Evolutionary conservation across 2,888 invertebrate genomes (phyloP).

Genomic region (Caenorhabditis sinica): DNA sequence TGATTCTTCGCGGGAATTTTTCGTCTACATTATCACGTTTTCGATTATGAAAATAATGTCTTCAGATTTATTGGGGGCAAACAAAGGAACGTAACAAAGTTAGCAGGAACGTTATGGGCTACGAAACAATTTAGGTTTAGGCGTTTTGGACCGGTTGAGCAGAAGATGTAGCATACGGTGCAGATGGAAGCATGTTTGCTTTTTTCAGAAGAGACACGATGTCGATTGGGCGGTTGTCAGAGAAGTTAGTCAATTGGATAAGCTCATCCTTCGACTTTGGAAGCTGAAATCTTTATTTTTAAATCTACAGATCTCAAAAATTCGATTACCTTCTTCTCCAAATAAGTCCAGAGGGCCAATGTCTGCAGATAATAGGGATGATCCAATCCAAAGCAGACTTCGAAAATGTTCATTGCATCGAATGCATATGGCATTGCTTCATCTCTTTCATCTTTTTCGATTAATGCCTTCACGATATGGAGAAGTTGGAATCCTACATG

Average conservation of each 20-base stretch:
- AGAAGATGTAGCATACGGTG: conserved; percentile 27
- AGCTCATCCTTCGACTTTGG: conserved; percentile 80
- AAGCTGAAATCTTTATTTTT: conserved; percentile 60
- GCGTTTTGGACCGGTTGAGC: conserved; percentile 27
- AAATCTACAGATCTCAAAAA: no score
- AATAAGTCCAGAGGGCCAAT: conserved; percentile 82
- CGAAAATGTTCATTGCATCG: conserved; percentile 83
- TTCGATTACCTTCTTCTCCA: conserved; percentile 76
- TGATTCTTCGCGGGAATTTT: neutral
- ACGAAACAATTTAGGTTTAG: neutral
- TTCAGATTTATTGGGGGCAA: neutral
- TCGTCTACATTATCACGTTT: conserved; percentile 8
- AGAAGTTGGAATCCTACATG: conserved; percentile 82
- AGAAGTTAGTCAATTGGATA: conserved; percentile 76
- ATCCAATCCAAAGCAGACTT: conserved; percentile 82
- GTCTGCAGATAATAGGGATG: conserved; percentile 83
- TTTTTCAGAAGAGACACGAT: conserved; percentile 71
- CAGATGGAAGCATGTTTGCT: conserved; percentile 70
- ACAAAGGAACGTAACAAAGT: conserved; percentile 15
- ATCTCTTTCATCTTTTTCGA: conserved; percentile 77
- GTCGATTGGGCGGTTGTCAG: conserved; percentile 74
- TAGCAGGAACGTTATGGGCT: conserved; percentile 25
- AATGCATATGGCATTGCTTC: conserved; percentile 82
- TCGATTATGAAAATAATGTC: neutral
- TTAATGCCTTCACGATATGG: conserved; percentile 79